Conservation (phyloP, 2,113 vertebrate species). For the Zosterops pallidus region DNA sequence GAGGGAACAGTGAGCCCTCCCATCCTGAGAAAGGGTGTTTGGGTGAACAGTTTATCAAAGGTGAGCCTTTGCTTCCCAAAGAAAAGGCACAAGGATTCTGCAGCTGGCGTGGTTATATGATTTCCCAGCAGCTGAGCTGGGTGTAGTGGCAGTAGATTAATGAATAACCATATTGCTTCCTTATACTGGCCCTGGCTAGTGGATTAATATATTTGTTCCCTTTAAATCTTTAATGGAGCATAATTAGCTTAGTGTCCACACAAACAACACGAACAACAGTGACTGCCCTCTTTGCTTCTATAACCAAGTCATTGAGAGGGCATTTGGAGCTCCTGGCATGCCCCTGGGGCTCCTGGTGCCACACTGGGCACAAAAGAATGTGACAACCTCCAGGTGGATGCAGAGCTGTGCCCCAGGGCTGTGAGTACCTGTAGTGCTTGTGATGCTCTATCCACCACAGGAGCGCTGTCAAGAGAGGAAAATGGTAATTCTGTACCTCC, state of each 20-base stretch:
- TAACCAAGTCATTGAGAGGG: background rate
- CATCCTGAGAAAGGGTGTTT: background rate
- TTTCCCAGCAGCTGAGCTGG: slow-evolving; percentile 38
- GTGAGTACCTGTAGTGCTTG: background rate
- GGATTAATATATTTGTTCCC: slow-evolving; percentile 50
- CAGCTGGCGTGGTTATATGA: background rate
- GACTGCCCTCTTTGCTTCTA: background rate
- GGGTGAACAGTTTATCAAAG: background rate
- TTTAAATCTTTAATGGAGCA: slow-evolving; percentile 31
- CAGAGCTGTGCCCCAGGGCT: background rate
- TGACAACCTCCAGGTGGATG: background rate
- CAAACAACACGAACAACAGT: background rate
- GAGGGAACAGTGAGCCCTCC: background rate
- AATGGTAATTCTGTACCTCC: background rate
- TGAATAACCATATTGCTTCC: slow-evolving; percentile 44
- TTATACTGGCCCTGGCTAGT: slow-evolving; percentile 61
- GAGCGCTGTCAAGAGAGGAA: background rate
- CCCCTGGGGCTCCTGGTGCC: background rate
- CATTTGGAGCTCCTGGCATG: background rate
- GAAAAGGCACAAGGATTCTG: slow-evolving; percentile 22
- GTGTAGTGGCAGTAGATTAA: slow-evolving; percentile 41
- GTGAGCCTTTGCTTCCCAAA: background rate
- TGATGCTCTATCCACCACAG: background rate
- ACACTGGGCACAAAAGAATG: background rate
- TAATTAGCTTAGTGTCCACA: slow-evolving; percentile 38